phyloP scores from a whole-genome alignment of 2,888 invertebrate genomes.

The Brachycybe producta region DNA sequence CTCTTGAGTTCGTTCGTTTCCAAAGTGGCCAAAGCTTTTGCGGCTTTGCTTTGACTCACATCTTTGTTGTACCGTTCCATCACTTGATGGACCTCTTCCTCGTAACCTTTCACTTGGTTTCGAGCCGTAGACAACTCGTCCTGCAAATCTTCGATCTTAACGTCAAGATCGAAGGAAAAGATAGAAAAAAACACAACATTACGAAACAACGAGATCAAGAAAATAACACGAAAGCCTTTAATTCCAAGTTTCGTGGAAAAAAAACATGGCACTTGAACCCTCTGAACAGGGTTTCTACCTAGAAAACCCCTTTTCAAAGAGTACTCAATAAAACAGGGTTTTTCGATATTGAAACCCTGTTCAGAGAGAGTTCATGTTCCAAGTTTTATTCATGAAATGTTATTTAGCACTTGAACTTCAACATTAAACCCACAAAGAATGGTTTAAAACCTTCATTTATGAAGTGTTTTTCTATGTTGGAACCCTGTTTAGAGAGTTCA shows the following conservation, averaged over 20 bases:
- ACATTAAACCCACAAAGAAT: too few relatives aligned
- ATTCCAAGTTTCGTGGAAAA: background rate
- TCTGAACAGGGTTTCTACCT: too few relatives aligned
- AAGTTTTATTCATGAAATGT: too few relatives aligned
- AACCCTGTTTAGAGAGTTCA: too few relatives aligned
- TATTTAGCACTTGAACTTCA: too few relatives aligned
- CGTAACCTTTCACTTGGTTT: background rate
- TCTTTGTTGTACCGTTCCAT: conserved; percentile 6
- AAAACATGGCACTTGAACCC: too few relatives aligned
- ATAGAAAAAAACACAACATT: background rate
- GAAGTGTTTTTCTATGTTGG: too few relatives aligned
- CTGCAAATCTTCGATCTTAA: conserved; percentile 9
- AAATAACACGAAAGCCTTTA: background rate
- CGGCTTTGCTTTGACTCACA: conserved; percentile 2
- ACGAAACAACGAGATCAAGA: background rate
- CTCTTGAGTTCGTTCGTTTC: conserved; percentile 4
- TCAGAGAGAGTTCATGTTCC: too few relatives aligned
- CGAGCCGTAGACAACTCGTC: background rate
- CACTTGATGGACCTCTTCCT: conserved; percentile 5
- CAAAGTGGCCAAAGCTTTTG: background rate
- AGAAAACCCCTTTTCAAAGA: background rate
- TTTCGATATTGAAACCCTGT: background rate
- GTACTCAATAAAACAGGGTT: background rate
- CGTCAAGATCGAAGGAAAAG: too few relatives aligned
- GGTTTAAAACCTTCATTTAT: too few relatives aligned